These are phyloP conservation scores for Asteroscopus sphinx DNA, from an alignment of 2,888 invertebrate species.

Conservation along the genomic window DNA sequence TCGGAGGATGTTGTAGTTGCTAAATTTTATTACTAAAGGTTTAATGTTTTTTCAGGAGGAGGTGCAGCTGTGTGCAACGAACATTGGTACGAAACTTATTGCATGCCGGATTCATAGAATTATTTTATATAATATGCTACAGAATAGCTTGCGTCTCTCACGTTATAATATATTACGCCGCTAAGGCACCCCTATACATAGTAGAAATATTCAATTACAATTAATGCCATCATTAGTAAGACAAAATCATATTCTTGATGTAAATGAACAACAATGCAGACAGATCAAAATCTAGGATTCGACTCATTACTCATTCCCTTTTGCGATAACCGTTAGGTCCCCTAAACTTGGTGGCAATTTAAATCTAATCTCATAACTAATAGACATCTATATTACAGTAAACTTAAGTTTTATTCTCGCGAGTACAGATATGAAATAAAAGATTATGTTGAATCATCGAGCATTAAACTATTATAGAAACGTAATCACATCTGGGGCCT, in stretches of 20 bases:
- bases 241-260: conserved; percentile 24
- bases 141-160: conserved; percentile 77
- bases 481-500: no score
- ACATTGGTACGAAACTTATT: conserved; percentile 82
- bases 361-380: conserved; percentile 43
- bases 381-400: conserved; percentile 43
- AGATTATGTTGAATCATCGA: conserved; percentile 51
- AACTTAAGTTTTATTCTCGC: conserved; percentile 49
- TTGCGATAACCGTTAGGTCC: conserved; percentile 33
- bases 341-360: conserved; percentile 33
- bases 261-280: conserved; percentile 39
- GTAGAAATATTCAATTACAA: conserved; percentile 59
- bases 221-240: conserved; percentile 36
- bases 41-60: conserved; percentile 59
- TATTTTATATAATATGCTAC: conserved; percentile 81
- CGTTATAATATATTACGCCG: conserved; percentile 67
- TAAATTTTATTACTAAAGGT: background rate
- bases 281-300: conserved; percentile 41
- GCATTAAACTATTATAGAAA: no score
- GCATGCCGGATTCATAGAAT: conserved; percentile 82
- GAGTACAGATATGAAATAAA: conserved; percentile 42
- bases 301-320: conserved; percentile 17
- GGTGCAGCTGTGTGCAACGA: conserved; percentile 87
- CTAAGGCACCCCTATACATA: conserved; percentile 63
- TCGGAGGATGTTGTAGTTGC: no score